These are phyloP conservation scores for Helicolenus hilgendorfi DNA, from an alignment of 2,797 vertebrate genomes.

Conservation along the genomic window DNA sequence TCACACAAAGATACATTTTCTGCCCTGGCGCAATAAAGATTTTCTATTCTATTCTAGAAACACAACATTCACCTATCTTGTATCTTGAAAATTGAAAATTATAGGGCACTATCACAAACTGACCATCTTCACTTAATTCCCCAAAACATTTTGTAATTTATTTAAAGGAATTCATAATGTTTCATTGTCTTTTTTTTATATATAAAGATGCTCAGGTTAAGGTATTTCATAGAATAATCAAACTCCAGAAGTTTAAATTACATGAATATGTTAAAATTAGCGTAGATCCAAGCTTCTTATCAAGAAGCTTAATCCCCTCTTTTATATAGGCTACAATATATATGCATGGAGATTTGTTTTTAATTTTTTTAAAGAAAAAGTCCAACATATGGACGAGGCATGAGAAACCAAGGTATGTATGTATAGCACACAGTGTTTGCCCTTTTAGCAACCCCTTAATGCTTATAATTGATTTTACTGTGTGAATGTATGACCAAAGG, in stretches of 20 bases:
- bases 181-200: not conserved
- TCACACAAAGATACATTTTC: not conserved
- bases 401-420: not conserved
- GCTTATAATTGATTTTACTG: not conserved
- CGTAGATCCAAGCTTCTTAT: not conserved
- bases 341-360: not conserved
- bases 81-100: not conserved
- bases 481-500: not conserved
- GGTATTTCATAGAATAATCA: not conserved
- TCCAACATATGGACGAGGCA: not conserved
- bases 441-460: not conserved
- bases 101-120: not conserved
- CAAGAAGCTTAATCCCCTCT: not conserved
- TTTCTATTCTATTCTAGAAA: not conserved
- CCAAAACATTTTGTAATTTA: not conserved
- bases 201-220: not conserved
- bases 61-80: not conserved
- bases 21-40: not conserved
- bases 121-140: not conserved
- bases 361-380: not conserved
- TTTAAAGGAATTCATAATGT: not conserved
- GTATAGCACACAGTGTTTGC: not conserved
- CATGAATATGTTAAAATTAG: not conserved
- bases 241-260: not conserved
- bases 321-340: not conserved